phyloP scores from a whole-genome alignment of 2,797 vertebrate species.

The Neomorphus geoffroyi region DNA sequence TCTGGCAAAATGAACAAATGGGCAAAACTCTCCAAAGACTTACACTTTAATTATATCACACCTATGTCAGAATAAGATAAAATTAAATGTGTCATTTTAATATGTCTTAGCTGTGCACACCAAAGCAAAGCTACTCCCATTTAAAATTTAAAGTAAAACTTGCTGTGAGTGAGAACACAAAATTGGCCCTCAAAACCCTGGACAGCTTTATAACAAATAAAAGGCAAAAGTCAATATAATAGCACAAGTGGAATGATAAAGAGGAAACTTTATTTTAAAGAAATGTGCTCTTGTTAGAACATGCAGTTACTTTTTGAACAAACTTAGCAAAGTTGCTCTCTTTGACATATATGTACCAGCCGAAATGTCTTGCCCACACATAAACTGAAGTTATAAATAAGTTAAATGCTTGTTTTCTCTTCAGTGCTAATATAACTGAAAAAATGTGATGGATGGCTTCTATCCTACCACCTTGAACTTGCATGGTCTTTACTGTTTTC shows the following conservation, averaged over 20 bases:
- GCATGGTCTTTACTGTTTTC: neutral
- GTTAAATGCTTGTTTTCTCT: neutral
- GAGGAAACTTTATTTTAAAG: neutral
- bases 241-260: neutral
- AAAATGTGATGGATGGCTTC: neutral
- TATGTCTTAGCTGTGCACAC: neutral
- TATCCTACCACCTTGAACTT: neutral
- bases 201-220: neutral
- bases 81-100: constrained; percentile 17
- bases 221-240: neutral
- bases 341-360: neutral
- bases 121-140: neutral
- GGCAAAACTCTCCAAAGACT: neutral
- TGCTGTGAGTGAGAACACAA: neutral
- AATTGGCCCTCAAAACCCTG: neutral
- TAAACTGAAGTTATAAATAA: neutral
- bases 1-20: constrained; percentile 18
- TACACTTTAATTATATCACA: constrained; percentile 14
- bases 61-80: constrained; percentile 18
- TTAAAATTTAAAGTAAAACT: neutral
- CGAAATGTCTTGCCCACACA: neutral
- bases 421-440: neutral
- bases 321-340: neutral
- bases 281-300: neutral
- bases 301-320: neutral